These are phyloP conservation scores for Mystacornis crossleyi DNA, from an alignment of 2,113 vertebrate genomes.

Conservation along the genomic window DNA sequence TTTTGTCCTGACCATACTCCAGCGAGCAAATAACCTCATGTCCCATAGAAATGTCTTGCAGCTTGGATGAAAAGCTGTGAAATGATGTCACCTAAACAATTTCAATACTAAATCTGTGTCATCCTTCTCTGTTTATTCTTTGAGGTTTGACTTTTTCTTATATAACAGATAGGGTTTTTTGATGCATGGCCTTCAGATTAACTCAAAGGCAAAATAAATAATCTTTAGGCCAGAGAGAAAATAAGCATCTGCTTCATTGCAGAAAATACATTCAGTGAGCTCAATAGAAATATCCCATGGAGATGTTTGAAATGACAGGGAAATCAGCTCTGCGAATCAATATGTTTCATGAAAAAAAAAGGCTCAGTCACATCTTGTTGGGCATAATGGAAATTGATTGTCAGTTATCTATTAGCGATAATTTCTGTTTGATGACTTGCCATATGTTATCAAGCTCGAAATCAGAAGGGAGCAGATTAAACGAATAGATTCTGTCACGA, in stretches of 20 bases:
- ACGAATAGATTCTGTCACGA: conserved; percentile 43
- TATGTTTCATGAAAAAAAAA: conserved; percentile 12
- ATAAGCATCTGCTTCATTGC: conserved; percentile 35
- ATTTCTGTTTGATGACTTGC: conserved; percentile 67
- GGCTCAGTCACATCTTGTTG: conserved; percentile 53
- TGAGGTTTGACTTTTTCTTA: background rate
- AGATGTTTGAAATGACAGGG: conserved; percentile 56
- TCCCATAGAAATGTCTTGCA: background rate
- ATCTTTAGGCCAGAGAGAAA: conserved; percentile 22
- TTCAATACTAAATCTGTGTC: background rate
- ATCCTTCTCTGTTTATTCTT: background rate
- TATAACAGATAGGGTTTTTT: conserved; percentile 7
- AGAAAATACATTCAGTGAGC: background rate
- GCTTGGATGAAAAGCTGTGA: background rate
- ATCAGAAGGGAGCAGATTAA: conserved; percentile 26
- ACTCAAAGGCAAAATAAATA: conserved; percentile 45
- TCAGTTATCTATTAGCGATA: conserved; percentile 68
- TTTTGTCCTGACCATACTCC: background rate
- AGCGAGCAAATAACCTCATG: background rate
- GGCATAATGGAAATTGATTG: conserved; percentile 63
- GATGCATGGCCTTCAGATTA: conserved; percentile 42
- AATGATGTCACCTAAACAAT: background rate
- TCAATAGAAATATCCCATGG: conserved; percentile 39
- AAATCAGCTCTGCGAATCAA: conserved; percentile 28
- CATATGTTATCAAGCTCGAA: conserved; percentile 56